Base-by-base conservation (phyloP, 1,140 invertebrate genomes). In the Luehdorfia chinensis region DNA sequence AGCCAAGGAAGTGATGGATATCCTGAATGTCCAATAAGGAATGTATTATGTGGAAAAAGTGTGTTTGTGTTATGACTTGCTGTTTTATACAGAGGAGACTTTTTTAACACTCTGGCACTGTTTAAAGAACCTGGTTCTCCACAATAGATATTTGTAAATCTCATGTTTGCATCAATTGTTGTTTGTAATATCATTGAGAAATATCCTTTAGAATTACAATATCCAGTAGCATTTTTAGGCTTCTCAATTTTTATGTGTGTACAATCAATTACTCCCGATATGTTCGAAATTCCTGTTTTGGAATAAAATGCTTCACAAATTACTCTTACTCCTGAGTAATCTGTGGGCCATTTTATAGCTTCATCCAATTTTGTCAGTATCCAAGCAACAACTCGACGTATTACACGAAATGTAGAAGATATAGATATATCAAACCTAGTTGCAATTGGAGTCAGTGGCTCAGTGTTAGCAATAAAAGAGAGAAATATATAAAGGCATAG, bases 391-490 rank as follows among this genome's bases (percentile, higher is more conserved):
- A 79, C 70, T 59, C 65, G 62, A 21, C 73, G 50, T 23, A 79
- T 70, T 4, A 79, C 75, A 39, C 75, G 47, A 47, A 75, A 79
- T 47, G 75, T 71, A 50, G 75, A 79, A 13, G 75, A 79, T 50
- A 79, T 73, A n/a, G 75, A 79, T 36, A 76, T 76, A 51, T 79
- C 71, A 66, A 79, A 79, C 51, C 66, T 57, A 30, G 66, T 61
- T 27, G 75, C 72, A 36, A 79, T 76, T 34, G 75, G 72, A 25
- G 63, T 75, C 13, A 76, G 30, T 34, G 75, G 64, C 46, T 75
- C 75, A 13, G 66, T 69, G 39, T 58, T 76, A 2, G 68, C 58
- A 45, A 79, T 68, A 43, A 79, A 79, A 27, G 70, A 67, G 25
- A 79, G 55, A 25, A 79, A 79, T 57, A 79, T 79, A 21, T 72